Percentiles rank a stretch among this genome's conserved stretches.
Conservation (phyloP, 2,113 vertebrate genomes). For the Pontoporia blainvillei region DNA sequence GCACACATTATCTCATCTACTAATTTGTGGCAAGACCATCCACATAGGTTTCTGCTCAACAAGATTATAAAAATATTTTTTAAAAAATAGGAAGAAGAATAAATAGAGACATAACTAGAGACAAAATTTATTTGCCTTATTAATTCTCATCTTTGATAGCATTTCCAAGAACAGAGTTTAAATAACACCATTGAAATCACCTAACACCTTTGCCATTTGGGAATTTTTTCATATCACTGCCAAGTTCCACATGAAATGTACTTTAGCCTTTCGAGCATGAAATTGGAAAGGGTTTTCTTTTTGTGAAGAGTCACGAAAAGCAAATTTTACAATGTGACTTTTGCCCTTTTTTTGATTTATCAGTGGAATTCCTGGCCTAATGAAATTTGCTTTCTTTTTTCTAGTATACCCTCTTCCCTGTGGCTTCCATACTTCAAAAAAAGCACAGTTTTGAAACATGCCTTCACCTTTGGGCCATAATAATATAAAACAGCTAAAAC, state of each 20-base stretch:
- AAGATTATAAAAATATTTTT: not conserved
- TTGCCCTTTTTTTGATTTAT: not conserved
- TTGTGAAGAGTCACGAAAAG: not conserved
- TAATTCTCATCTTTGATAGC: not conserved
- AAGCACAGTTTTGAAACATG: not conserved
- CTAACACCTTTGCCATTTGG: not conserved
- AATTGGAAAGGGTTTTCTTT: not conserved
- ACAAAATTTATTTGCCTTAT: not conserved
- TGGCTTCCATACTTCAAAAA: slow-evolving; percentile 33
- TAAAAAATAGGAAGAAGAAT: not conserved
- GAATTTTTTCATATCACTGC: not conserved
- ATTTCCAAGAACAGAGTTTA: not conserved
- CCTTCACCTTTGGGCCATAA: not conserved
- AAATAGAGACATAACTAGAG: not conserved
- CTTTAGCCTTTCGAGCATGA: not conserved
- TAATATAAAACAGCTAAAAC: slow-evolving; percentile 18
- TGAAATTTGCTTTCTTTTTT: slow-evolving; percentile 19
- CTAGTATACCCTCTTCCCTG: not conserved
- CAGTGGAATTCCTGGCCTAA: slow-evolving; percentile 15
- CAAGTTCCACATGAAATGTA: not conserved
- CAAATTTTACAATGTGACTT: not conserved
- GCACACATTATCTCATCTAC: not conserved
- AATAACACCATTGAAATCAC: not conserved
- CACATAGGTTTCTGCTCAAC: not conserved
- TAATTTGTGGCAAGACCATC: not conserved